Percentiles rank a stretch among this genome's conserved stretches.
These are phyloP conservation scores for Limonius californicus DNA, from an alignment of 1,140 invertebrate species.

Conservation along the genomic window DNA sequence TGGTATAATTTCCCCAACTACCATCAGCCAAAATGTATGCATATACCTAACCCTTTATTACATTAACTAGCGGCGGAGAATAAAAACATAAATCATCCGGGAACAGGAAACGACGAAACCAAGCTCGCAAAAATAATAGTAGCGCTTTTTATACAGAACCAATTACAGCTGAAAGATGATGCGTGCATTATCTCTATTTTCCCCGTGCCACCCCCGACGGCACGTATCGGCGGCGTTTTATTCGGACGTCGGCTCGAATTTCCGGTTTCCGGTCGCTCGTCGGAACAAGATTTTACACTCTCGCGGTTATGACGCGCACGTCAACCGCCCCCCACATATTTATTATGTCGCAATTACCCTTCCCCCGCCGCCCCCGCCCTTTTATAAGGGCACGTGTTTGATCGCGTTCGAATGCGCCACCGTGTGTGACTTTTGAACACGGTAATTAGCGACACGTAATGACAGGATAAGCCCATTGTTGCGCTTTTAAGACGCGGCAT, in stretches of 20 bases:
- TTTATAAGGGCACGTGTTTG: not conserved
- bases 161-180: conserved; percentile 42
- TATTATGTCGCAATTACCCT: conserved; percentile 6
- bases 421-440: conserved; percentile 1
- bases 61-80: not conserved
- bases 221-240: conserved; percentile 28
- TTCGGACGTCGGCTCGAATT: conserved; percentile 43
- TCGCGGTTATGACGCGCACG: conserved; percentile 38
- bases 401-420: not conserved
- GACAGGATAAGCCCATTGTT: not conserved
- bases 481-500: too few relatives aligned
- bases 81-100: conserved; percentile 27
- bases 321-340: conserved; percentile 12
- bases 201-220: not conserved
- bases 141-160: conserved; percentile 24
- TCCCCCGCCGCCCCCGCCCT: not conserved
- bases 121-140: conserved; percentile 27
- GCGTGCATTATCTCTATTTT: conserved; percentile 23
- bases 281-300: conserved; percentile 46
- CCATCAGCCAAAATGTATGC: not conserved
- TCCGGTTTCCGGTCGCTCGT: conserved; percentile 43
- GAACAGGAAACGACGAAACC: conserved; percentile 30
- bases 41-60: conserved; percentile 4
- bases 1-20: not conserved
- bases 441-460: not conserved